Evolutionary conservation across 2,888 invertebrate species (phyloP), one percentile per base, ranked within the genome.

Genomic region (Tachina lurida): DNA sequence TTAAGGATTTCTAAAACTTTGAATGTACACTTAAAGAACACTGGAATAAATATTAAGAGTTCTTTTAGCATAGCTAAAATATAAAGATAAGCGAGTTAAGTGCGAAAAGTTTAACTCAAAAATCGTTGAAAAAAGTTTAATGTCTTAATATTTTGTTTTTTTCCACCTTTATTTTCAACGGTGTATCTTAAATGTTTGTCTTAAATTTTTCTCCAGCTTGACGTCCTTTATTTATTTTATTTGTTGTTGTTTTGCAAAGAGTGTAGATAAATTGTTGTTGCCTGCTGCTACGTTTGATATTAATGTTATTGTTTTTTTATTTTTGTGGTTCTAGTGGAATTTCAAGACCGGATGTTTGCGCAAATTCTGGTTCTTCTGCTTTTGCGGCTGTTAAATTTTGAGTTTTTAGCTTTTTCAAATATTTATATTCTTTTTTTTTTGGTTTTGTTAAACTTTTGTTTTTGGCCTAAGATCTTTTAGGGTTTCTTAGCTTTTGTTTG

Each of bases 301-400:
- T 74, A 74, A 68, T 70, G 67, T 77, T 74, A 70, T 73, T 63
- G 43, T 71, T 83, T 75, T n/a, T 83, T 80, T 85, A 54, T 63
- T 82, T 62, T 86, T 80, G 73, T 79, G 71, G 84, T 87, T 85
- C 75, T 87, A 82, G 78, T 89, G 90, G 90, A 89, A 90, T 90
- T 89, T 89, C 86, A 88, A 88, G 88, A 90, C 90, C 90, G 90
- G 89, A 89, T 90, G 90, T 89, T 77, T 86, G 88, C 87, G 88
- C 88, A 87, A 87, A 87, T 81, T 80, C 76, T 79, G 84, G 76
- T 84, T 86, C 83, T 79, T 75, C 70, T 84, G 84, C 82, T 84
- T 87, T 76, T 67, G 68, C 62, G 58, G 45, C 70, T 85, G 70
- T 41, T 65, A 13, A 41, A 52, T 31, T 31, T 56, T 41, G 15